phyloP scores from a whole-genome alignment of 2,888 invertebrate genomes.

The Aphidoletes aphidimyza region DNA sequence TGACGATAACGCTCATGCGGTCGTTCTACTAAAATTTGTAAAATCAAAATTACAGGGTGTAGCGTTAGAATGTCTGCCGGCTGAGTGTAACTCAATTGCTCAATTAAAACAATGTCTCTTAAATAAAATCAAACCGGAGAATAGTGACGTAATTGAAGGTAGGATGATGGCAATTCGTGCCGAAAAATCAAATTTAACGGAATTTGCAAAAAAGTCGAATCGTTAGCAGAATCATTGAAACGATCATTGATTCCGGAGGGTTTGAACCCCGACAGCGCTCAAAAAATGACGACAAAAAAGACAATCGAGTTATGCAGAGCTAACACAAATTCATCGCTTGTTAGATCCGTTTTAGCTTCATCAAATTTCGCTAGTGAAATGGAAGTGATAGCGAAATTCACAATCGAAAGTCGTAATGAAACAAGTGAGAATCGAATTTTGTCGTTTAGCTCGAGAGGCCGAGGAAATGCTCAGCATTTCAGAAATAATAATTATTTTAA shows the following conservation, averaged over 20 bases:
- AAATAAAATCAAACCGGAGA: background rate
- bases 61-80: background rate
- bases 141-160: background rate
- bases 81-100: background rate
- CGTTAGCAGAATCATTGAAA: background rate
- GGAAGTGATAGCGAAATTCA: conserved; percentile 1
- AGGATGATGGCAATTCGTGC: background rate
- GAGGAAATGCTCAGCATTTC: too few species aligned
- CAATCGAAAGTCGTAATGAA: background rate
- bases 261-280: background rate
- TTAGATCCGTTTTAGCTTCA: background rate
- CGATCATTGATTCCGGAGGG: background rate
- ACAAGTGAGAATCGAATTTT: background rate
- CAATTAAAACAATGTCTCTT: background rate
- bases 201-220: background rate
- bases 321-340: background rate
- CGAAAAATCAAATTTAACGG: background rate
- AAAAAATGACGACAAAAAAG: background rate
- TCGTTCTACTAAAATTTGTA: background rate
- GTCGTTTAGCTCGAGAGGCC: background rate
- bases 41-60: background rate
- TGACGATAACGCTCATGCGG: too few species aligned
- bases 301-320: conserved; percentile 4
- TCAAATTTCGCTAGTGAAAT: background rate
- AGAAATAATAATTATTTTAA: background rate